Evolutionary conservation across 2,113 vertebrate genomes (phyloP).

Genomic region (Dolichotis patagonum): DNA sequence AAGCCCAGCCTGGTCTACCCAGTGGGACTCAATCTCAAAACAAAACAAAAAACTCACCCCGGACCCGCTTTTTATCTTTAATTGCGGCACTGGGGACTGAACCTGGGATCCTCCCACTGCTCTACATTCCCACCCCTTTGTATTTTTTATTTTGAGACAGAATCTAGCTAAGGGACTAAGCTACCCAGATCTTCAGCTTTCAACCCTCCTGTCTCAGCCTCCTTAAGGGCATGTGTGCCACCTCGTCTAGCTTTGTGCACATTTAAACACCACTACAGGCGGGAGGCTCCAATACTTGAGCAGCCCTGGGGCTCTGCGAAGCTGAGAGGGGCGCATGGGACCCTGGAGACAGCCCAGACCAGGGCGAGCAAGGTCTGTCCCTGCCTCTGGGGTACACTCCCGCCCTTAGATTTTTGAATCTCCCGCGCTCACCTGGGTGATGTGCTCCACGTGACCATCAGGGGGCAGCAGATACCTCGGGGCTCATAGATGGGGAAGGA

Average conservation of each 20-base stretch:
- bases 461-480: background rate
- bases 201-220: background rate
- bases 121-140: background rate
- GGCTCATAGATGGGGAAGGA: fast-evolving
- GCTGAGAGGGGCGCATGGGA: background rate
- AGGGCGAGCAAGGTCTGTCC: background rate
- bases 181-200: background rate
- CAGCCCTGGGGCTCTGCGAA: background rate
- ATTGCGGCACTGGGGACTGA: too few relatives aligned
- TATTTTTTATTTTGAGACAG: background rate
- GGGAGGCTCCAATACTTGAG: background rate
- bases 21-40: background rate
- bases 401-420: fast-evolving
- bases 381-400: background rate
- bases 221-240: background rate
- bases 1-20: background rate
- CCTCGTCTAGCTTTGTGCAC: background rate
- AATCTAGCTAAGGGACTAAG: background rate
- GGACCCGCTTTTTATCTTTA: too few relatives aligned
- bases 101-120: too few relatives aligned
- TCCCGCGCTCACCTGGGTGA: background rate
- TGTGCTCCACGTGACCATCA: constrained; percentile 6
- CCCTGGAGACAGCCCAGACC: background rate
- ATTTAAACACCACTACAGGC: background rate
- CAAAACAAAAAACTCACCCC: background rate